phyloP scores from a whole-genome alignment of 1,140 invertebrate species.

The Carcinoscorpius rotundicauda region DNA sequence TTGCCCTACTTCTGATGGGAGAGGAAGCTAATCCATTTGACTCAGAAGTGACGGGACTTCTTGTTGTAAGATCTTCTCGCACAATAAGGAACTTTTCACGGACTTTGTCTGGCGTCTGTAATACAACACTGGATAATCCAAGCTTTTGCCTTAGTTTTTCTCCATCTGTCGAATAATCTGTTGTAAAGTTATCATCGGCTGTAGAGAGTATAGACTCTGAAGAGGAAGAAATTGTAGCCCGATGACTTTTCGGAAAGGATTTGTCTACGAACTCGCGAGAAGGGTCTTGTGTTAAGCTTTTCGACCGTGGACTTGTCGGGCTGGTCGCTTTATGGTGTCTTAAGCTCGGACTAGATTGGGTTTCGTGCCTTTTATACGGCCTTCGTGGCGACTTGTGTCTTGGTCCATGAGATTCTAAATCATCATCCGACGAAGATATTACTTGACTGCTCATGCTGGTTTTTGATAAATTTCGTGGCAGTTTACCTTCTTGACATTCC shows the following conservation, averaged over 20 bases:
- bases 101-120: background rate
- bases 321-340: constrained; percentile 5
- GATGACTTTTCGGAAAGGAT: constrained; percentile 11
- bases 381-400: constrained; percentile 9
- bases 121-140: constrained; percentile 1
- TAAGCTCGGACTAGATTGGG: background rate
- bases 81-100: background rate
- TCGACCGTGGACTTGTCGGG: constrained; percentile 8
- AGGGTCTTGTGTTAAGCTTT: constrained; percentile 1
- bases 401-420: constrained; percentile 5
- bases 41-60: background rate
- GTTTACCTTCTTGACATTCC: constrained; percentile 4
- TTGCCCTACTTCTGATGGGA: too few relatives aligned
- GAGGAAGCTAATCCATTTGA: background rate
- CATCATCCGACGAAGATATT: constrained; percentile 14
- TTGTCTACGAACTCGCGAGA: constrained; percentile 1
- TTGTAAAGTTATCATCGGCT: background rate
- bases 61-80: background rate
- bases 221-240: constrained; percentile 8
- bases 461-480: constrained; percentile 9
- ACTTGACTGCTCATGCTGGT: constrained; percentile 12
- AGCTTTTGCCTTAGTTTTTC: background rate
- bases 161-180: constrained; percentile 2
- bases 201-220: constrained; percentile 11
- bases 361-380: constrained; percentile 8